Percentiles rank a stretch among this genome's conserved stretches.
Evolutionary conservation across 2,888 invertebrate genomes (phyloP).

Genomic region (Melangyna quadrimaculata): DNA sequence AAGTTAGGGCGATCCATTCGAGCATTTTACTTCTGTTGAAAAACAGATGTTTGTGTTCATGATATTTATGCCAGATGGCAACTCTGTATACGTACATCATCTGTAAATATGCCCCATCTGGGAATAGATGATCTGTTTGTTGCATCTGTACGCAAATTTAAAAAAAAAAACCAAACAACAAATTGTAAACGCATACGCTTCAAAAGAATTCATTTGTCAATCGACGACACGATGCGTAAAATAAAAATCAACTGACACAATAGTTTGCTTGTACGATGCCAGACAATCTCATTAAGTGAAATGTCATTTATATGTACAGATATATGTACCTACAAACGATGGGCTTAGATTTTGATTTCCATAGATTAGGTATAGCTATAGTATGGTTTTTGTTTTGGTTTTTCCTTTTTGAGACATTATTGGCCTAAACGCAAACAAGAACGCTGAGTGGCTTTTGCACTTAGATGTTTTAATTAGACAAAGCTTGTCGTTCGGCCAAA

Average conservation of each 20-base stretch:
- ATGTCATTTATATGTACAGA: no score
- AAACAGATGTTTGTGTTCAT: no score
- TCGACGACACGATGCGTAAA: background rate
- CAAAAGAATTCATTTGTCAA: constrained; percentile 6
- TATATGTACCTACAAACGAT: no score
- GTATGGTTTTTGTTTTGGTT: no score
- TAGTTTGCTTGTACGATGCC: background rate
- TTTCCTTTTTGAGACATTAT: constrained; percentile 28
- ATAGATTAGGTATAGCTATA: no score
- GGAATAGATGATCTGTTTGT: background rate
- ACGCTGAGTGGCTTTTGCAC: constrained; percentile 45
- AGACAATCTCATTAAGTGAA: background rate
- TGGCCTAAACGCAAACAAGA: background rate
- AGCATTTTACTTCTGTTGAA: no score
- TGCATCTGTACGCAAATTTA: background rate
- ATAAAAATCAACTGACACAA: background rate
- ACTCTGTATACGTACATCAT: background rate
- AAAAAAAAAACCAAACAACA: no score
- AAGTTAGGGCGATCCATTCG: no score
- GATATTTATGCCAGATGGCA: background rate
- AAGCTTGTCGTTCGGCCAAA: constrained; percentile 31
- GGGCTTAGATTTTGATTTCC: no score
- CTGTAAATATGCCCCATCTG: background rate
- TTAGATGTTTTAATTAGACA: constrained; percentile 26
- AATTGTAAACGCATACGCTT: background rate